Evolutionary conservation across 1,140 invertebrate species (phyloP), one percentile per base, ranked within the genome.

Genomic region (Drosophila grimshawi): DNA sequence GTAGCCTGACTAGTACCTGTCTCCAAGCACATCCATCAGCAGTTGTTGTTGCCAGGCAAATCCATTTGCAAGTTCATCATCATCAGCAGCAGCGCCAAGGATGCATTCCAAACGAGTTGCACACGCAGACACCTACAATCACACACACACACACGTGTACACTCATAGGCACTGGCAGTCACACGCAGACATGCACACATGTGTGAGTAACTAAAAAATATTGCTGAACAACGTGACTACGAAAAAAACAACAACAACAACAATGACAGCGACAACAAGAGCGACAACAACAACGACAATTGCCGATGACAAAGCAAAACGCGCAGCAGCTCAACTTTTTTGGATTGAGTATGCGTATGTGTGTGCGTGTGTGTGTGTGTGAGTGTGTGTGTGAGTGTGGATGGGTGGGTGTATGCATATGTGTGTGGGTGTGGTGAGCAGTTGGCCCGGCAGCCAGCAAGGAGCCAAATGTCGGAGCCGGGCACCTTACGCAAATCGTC

Each of bases 401-500:
- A 11, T 19, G 41, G 3, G 29, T 19, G 41, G 4, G 43, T 8
- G n/a, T 30, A 29, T 4, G 5, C 8, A 8, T 3, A 19, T 10
- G 30, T 3, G 35, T 48, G 48, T 4, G 32, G 10, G 57, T n/a
- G 11, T 19, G 61, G 61, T 7, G 62, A 5, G 57, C 11, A 48
- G 10, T 41, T 63, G 43, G 46, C 51, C 60, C 55, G 61, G 64
- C 57, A 74, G 71, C 71, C 65, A 74, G 65, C 71, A 49, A 74
- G 71, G 71, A 74, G 71, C 71, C 70, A 67, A 33, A 41, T 19
- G 61, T 29, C 45, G 69, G 66, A 80, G 76, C 77, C 82, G 68
- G 70, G 74, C 80, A 86, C 80, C 83, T 86, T 86, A 88, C 76
- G 83, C 83, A 86, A 86, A 86, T 88, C 75, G 80, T 73, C 45